phyloP scores from a whole-genome alignment of 1,140 invertebrate species.

The Latrodectus geometricus region DNA sequence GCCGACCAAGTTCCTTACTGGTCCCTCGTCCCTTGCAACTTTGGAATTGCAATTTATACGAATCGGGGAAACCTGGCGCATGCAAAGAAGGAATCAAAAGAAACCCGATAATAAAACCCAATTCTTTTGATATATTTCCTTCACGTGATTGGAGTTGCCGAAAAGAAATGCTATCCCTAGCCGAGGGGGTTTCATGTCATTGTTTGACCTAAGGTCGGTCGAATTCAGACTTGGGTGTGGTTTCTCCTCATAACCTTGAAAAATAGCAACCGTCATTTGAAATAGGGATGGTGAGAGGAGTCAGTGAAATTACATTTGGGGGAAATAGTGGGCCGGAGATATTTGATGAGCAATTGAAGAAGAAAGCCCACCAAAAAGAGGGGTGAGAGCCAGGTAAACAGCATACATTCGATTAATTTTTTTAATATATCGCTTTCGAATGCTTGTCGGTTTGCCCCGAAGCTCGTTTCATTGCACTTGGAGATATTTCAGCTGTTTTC shows the following conservation, averaged over 20 bases:
- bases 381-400: constrained; percentile 48
- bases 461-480: neutral
- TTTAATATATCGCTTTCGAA: constrained; percentile 31
- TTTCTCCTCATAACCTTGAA: constrained; percentile 22
- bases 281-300: neutral
- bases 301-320: constrained; percentile 38
- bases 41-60: constrained; percentile 58
- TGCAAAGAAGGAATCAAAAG: constrained; percentile 55
- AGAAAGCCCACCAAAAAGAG: constrained; percentile 45
- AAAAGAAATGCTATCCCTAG: constrained; percentile 50
- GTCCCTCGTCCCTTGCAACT: constrained; percentile 30
- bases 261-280: constrained; percentile 25
- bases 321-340: constrained; percentile 51
- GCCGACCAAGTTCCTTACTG: neutral
- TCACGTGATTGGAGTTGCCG: constrained; percentile 46
- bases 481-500: constrained; percentile 11
- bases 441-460: constrained; percentile 1
- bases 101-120: constrained; percentile 50
- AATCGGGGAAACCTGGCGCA: constrained; percentile 43
- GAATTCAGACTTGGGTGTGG: constrained; percentile 59
- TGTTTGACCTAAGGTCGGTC: constrained; percentile 54
- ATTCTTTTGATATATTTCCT: constrained; percentile 58
- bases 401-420: constrained; percentile 47
- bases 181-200: constrained; percentile 55
- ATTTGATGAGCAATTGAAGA: constrained; percentile 59